A percentile compares a stretch with the other conserved stretches of the same genome.
phyloP scores from a whole-genome alignment of 2,888 invertebrate genomes.

The Celastrina argiolus region DNA sequence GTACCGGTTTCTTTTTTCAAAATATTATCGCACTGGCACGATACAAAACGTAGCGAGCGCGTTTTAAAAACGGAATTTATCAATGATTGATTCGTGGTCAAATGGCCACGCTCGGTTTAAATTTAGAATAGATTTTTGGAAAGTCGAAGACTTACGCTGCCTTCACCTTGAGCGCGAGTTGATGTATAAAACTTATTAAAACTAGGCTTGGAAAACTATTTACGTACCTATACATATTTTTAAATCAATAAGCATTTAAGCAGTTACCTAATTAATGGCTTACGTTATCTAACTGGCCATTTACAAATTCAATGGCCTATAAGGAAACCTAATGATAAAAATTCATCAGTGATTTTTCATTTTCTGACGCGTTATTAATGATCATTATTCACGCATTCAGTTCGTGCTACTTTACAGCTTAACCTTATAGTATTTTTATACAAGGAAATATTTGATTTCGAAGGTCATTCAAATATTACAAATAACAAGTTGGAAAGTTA shows the following conservation, averaged over 20 bases:
- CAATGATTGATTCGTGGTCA: constrained; percentile 12
- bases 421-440: neutral
- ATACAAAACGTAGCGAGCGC: constrained; percentile 4
- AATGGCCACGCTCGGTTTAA: constrained; percentile 4
- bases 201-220: neutral
- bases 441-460: neutral
- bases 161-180: neutral
- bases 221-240: neutral
- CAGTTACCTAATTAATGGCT: constrained; percentile 3
- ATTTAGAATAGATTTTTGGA: constrained; percentile 15
- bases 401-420: neutral
- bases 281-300: neutral
- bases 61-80: constrained; percentile 14
- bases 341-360: neutral
- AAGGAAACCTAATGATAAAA: neutral
- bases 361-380: constrained; percentile 4
- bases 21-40: neutral
- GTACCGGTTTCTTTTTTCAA: constrained; percentile 14
- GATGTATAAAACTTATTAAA: neutral
- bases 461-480: neutral
- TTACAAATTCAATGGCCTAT: constrained; percentile 2
- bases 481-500: neutral
- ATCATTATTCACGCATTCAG: neutral
- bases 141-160: neutral
- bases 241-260: neutral